Percentiles rank a stretch among this genome's conserved stretches.
These are phyloP conservation scores for Anniella stebbinsi DNA, from an alignment of 2,797 vertebrate genomes.

Conservation along the genomic window DNA sequence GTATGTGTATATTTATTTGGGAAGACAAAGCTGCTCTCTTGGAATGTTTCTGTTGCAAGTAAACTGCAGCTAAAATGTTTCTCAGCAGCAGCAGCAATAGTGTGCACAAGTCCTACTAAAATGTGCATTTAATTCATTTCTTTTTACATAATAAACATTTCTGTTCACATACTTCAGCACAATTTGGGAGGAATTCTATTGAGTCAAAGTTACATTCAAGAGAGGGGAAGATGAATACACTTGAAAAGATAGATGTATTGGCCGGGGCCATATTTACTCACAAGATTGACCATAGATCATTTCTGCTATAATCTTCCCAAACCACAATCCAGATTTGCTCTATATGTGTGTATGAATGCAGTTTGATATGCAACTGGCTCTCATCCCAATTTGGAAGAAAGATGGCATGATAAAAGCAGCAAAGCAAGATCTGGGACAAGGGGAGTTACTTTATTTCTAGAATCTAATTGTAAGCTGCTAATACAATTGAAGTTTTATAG, in stretches of 20 bases:
- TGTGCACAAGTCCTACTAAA: not conserved
- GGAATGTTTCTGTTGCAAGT: not conserved
- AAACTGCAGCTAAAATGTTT: constrained; percentile 1
- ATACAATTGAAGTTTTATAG: not conserved
- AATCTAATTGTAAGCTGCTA: not conserved
- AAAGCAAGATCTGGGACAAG: not conserved
- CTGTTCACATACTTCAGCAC: not conserved
- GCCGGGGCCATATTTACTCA: not conserved
- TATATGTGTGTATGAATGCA: not conserved
- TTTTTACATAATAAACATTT: not conserved
- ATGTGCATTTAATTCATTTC: not conserved
- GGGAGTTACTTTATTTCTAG: not conserved
- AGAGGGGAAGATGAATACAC: not conserved
- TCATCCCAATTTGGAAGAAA: not conserved
- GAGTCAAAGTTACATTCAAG: not conserved
- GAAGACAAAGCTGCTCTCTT: not conserved
- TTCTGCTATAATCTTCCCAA: not conserved
- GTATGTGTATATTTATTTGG: not conserved
- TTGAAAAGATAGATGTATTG: not conserved
- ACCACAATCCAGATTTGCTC: not conserved
- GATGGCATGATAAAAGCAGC: not conserved
- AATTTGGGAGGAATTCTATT: not conserved
- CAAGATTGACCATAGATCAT: not conserved
- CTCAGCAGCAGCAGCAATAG: not conserved
- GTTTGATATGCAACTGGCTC: not conserved